Evolutionary conservation across 1,140 invertebrate genomes (phyloP), one percentile per base, ranked within the genome.

Genomic region (Linepithema humile): DNA sequence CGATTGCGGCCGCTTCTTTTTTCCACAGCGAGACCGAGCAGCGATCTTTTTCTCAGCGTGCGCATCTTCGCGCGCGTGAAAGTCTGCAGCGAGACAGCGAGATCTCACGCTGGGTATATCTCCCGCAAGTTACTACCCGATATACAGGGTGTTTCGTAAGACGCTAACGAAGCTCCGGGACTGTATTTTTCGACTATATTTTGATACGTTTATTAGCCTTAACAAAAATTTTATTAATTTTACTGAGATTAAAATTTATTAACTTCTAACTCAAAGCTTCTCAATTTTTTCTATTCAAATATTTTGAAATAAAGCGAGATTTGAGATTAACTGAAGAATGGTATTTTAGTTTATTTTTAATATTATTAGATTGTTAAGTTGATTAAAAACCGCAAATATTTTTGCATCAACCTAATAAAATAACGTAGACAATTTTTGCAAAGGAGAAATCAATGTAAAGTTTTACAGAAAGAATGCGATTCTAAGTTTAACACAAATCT

Each of bases 21-120:
- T 74, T 32, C 43, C 85, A 48, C 59, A 12, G 53, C 15, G 35
- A 40, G 29, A 45, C 40, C 85, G 53, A 53, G 50, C 57, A 38
- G 40, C 26, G 20, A 53, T 57, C 60, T 88, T 83, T 88, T 82
- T 88, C 62, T 72, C 60, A 84, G 57, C 48, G 69, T 43, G 69
- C n/a, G 65, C 69, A 67, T 88, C 83, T 80, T 48, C 26, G 53
- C 75, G 87, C 57, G 57, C 84, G 86, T 78, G 87, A 89, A 88
- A 89, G 87, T 89, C 62, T n/a, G 23, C 62, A 15, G 69, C 73
- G 85, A 53, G 67, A 73, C 69, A 84, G 29, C 38, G 82, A 65
- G 86, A 69, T 88, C 85, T 88, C 86, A 87, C 86, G 85, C 85
- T 86, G 86, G 74, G 59, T 62, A 69, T 67, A 55, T 80, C 57